Evolutionary conservation across 2,888 invertebrate species (phyloP).

Genomic region (Watsonalla binaria): DNA sequence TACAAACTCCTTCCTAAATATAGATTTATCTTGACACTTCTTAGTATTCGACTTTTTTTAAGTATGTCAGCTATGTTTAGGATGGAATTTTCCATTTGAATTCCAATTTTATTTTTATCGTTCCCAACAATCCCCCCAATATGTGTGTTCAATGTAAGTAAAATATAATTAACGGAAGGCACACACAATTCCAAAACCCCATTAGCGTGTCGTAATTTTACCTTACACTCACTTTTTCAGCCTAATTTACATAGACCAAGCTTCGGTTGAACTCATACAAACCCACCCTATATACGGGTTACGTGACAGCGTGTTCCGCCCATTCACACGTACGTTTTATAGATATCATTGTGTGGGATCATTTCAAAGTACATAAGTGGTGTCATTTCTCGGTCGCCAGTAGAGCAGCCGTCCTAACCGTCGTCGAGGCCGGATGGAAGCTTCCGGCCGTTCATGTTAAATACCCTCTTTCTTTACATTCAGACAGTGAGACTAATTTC

Average conservation of each 20-base stretch:
- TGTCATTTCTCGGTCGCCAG: conserved; percentile 15
- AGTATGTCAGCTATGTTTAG: too few species aligned
- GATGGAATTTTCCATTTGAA: too few species aligned
- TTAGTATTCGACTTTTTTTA: too few species aligned
- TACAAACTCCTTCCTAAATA: too few species aligned
- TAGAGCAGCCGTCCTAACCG: conserved; percentile 17
- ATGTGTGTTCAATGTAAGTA: too few species aligned
- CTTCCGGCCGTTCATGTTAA: conserved; percentile 44
- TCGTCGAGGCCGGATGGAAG: conserved; percentile 29
- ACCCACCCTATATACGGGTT: conserved; percentile 8
- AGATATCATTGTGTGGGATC: neutral
- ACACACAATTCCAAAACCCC: neutral
- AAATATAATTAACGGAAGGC: neutral
- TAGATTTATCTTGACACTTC: too few species aligned
- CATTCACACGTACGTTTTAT: conserved; percentile 5
- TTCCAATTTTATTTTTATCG: too few species aligned
- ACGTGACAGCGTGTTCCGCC: conserved; percentile 18
- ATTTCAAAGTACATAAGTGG: neutral
- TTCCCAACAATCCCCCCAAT: too few species aligned
- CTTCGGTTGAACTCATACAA: conserved; percentile 17
- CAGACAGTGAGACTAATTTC: conserved; percentile 30
- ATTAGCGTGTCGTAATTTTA: neutral
- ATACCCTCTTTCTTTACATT: conserved; percentile 26
- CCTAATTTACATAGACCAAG: conserved; percentile 16
- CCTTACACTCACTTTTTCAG: neutral